A percentile compares a stretch with the other conserved stretches of the same genome.
Evolutionary conservation across 1,140 invertebrate genomes (phyloP).

Genomic region (Stegodyphus dumicola): DNA sequence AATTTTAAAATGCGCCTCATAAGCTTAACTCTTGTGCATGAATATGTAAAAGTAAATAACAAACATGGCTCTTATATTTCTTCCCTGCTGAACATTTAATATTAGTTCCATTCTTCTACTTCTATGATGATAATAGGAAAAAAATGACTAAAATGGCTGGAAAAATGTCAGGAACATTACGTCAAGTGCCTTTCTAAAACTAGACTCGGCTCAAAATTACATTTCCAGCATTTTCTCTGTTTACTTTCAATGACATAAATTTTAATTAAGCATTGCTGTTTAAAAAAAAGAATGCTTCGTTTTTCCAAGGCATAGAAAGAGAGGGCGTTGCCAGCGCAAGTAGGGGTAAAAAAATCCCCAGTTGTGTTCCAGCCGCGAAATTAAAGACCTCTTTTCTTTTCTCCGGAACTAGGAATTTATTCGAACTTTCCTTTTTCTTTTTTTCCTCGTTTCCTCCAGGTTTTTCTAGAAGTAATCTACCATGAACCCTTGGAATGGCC

Average conservation of each 20-base stretch:
- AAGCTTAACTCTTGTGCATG: no score
- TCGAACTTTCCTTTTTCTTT: background rate
- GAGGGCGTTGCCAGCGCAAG: no score
- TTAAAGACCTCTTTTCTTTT: conserved; percentile 22
- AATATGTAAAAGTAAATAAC: no score
- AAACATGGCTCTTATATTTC: background rate
- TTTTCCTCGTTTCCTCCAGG: background rate
- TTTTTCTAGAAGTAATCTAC: conserved; percentile 35
- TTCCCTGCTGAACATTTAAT: conserved; percentile 20
- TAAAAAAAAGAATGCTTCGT: conserved; percentile 8
- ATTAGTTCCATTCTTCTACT: conserved; percentile 4
- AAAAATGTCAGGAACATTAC: conserved; percentile 36
- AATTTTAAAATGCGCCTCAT: no score
- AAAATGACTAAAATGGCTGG: conserved; percentile 1
- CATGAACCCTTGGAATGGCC: conserved; percentile 10
- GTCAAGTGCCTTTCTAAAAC: conserved; percentile 4
- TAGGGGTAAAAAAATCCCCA: background rate
- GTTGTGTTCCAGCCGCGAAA: conserved; percentile 13
- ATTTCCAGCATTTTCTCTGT: conserved; percentile 35
- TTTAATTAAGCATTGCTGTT: conserved; percentile 32
- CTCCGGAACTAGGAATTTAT: background rate
- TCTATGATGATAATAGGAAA: background rate
- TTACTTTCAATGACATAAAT: conserved; percentile 48
- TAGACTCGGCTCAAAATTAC: conserved; percentile 22
- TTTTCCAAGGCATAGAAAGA: conserved; percentile 2